Base-by-base conservation (phyloP, 2,888 invertebrate species). In the Thymelicus sylvestris region DNA sequence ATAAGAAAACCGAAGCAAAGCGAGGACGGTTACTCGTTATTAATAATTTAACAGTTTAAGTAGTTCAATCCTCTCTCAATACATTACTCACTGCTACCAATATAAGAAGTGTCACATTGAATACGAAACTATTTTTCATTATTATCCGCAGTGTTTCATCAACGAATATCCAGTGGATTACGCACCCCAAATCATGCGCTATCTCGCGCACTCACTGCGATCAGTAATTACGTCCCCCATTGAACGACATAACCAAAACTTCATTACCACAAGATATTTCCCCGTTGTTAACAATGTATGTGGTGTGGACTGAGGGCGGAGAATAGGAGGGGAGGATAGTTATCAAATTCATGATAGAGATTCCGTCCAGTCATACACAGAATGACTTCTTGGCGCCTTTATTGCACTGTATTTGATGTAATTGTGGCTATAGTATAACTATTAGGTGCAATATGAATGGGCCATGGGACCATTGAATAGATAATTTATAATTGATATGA, bases 181-280 rank as follows among this genome's bases (percentile, higher is more conserved):
- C 75, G 48, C 74, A 79, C 77, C 79, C 78, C 77, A 71, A 24
- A 71, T 72, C 78, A 78, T 80, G 79, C 80, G 82, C 79, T 88
- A 88, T 89, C 89, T 82, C 75, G 69, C 76, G 76, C 83, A 83
- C 84, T 83, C 84, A 80, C 80, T 76, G 76, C 84, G 82, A 88
- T 88, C 89, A 84, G 88, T 87, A 89, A 89, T 89, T 88, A 87
- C 85, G 84, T 78, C 81, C 80, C 86, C 83, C 78, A 79, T 79
- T 78, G 78, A 78, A 76, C 76, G 78, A 81, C 84, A 83, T 84
- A 81, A 83, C 86, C 82, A 81, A 81, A 84, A 83, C 80, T 86
- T 83, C 81, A 87, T 86, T 85, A 84, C 80, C 72, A 76, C 79
- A 74, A 74, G 66, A 80, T 80, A 50, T 77, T 78, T 80, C 77